Evolutionary conservation across 2,888 invertebrate genomes (phyloP).

Genomic region (Himalopsyche anomala): DNA sequence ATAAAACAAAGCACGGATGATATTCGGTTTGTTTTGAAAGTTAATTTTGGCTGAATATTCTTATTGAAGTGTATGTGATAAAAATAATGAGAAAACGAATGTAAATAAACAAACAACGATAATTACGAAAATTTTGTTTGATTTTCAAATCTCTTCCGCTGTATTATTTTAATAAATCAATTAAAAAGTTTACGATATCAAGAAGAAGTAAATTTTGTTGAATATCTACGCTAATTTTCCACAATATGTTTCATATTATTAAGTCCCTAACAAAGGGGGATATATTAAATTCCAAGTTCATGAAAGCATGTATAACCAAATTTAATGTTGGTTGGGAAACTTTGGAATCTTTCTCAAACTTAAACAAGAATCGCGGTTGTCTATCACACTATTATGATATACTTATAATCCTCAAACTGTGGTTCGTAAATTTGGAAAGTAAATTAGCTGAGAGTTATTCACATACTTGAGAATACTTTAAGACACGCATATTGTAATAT

Average conservation of each 20-base stretch:
- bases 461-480: background rate
- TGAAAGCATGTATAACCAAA: conserved; percentile 64
- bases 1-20: too few species aligned
- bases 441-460: conserved; percentile 10
- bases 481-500: background rate
- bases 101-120: background rate
- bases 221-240: conserved; percentile 45
- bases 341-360: conserved; percentile 63
- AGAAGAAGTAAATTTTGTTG: background rate
- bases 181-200: background rate
- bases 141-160: background rate
- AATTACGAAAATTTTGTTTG: background rate
- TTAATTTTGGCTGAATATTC: too few species aligned
- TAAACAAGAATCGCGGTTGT: conserved; percentile 58
- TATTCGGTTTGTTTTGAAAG: too few species aligned
- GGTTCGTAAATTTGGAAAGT: background rate
- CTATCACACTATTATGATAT: conserved; percentile 54
- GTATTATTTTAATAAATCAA: conserved; percentile 16
- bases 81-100: too few species aligned
- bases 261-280: conserved; percentile 55
- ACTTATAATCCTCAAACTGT: conserved; percentile 43
- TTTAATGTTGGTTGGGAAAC: conserved; percentile 62
- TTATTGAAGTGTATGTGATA: too few species aligned
- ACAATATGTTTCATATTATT: conserved; percentile 51
- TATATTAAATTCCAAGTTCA: conserved; percentile 64